These are phyloP conservation scores for Doryteuthis pealeii DNA, from an alignment of 1,140 invertebrate genomes.

Conservation along the genomic window DNA sequence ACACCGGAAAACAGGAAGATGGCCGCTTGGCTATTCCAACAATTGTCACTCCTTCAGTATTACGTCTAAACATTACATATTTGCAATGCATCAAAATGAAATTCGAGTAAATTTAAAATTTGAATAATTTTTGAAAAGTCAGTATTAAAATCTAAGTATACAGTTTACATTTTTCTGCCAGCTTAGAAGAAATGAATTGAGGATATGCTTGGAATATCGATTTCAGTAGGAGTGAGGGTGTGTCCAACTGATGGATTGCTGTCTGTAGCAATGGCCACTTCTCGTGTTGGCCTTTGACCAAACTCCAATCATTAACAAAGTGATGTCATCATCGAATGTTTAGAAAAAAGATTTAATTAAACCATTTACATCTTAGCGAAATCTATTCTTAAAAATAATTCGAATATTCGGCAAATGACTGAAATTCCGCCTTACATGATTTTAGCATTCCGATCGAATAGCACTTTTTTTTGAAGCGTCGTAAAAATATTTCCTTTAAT, in stretches of 20 bases:
- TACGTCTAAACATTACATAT: neutral
- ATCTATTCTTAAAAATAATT: too few species aligned
- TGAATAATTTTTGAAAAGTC: neutral
- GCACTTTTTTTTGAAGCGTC: too few species aligned
- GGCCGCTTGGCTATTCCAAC: constrained; percentile 10
- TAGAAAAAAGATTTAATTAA: neutral
- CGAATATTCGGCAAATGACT: too few species aligned
- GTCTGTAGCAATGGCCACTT: neutral
- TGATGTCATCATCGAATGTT: neutral
- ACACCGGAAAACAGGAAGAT: constrained; percentile 14
- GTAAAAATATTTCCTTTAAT: too few species aligned
- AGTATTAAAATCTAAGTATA: neutral
- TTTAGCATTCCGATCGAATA: too few species aligned
- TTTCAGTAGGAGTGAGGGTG: neutral
- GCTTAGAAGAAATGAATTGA: neutral
- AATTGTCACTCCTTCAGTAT: neutral
- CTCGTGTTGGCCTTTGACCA: constrained; percentile 3
- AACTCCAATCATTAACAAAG: neutral
- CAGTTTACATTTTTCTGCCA: neutral
- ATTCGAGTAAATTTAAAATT: too few species aligned
- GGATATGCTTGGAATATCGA: neutral
- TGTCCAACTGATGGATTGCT: neutral
- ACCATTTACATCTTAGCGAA: too few species aligned
- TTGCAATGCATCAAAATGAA: neutral
- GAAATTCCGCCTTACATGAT: too few species aligned